Base-by-base conservation (phyloP, 1,140 invertebrate genomes). In the Kradibia gibbosae region DNA sequence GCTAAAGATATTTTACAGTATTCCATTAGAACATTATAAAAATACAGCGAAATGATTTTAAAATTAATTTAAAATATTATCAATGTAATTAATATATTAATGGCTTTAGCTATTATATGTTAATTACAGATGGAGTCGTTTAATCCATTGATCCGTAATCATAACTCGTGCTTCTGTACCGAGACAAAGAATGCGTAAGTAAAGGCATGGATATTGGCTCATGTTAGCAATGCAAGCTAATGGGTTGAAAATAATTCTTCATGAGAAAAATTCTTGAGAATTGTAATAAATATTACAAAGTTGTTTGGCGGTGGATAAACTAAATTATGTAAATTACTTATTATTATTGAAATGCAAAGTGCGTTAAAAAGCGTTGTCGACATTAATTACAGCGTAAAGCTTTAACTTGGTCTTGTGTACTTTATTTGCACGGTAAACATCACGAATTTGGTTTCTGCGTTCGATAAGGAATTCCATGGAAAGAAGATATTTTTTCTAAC, bases 291-390 rank as follows among this genome's bases (percentile, higher is more conserved):
- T 71, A 31, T 48, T 10, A 39, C 75, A 55, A 71, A 57, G 48
- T 42, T 53, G 62, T 20, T 71, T 20, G n/a, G 2, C 5, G 31
- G 48, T 5, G n/a, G 78, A 79, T 79, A 71, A 79, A 72, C 17
- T 39, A 36, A 79, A 60, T 72, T 36, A 20, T n/a, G 78, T 72
- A 79, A 79, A 72, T 72, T 79, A 42, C 67, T 50, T 53, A 53
- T 71, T 22, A 65, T 25, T n/a, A 55, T 71, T 78, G 34, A 71
- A 77, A 48, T 55, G 48, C 62, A 55, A 78, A 71, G 71, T 71
- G 71, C 48, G 17, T 78, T 70, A 78, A 70, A 60, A 42, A 31
- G 34, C 31, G 39, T 60, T 45, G 78, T 74, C n/a, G n/a, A n/a
- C n/a, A n/a, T n/a, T 72, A 80, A 74, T 74, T 80, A 45, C 42